These are phyloP conservation scores for Copidosoma aretas DNA, from an alignment of 2,888 invertebrate genomes.

Conservation along the genomic window DNA sequence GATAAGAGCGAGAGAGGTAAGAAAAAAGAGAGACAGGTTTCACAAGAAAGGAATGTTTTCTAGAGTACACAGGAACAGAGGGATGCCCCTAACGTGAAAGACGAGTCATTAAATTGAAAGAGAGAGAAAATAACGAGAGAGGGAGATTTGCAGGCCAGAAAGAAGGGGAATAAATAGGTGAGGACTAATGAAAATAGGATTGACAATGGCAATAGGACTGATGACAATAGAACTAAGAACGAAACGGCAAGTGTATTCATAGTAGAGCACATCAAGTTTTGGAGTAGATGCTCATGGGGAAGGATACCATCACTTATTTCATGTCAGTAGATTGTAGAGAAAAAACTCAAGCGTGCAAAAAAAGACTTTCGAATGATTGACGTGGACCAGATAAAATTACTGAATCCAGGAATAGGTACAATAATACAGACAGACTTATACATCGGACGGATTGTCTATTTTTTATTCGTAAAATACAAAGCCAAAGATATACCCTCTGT, in stretches of 20 bases:
- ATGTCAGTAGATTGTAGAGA: neutral
- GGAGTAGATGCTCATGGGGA: neutral
- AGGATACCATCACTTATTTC: conserved; percentile 13
- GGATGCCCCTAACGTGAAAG: neutral
- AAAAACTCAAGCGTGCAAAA: neutral
- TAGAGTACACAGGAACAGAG: neutral
- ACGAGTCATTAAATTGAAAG: neutral
- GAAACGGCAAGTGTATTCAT: neutral
- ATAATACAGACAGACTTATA: neutral
- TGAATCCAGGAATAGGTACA: neutral
- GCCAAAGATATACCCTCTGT: neutral
- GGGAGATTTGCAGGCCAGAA: neutral
- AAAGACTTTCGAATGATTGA: neutral
- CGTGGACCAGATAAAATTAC: neutral
- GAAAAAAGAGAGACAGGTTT: neutral
- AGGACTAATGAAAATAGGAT: neutral
- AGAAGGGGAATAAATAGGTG: neutral
- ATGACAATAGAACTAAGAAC: neutral
- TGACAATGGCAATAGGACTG: neutral
- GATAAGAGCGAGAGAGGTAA: neutral
- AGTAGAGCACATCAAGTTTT: neutral
- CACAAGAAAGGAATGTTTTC: neutral
- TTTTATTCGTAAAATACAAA: conserved; percentile 15
- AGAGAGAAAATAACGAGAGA: neutral
- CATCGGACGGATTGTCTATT: neutral